Evolutionary conservation across 2,797 vertebrate species (phyloP), one percentile per base, ranked within the genome.

Genomic region (Cuculus canorus): DNA sequence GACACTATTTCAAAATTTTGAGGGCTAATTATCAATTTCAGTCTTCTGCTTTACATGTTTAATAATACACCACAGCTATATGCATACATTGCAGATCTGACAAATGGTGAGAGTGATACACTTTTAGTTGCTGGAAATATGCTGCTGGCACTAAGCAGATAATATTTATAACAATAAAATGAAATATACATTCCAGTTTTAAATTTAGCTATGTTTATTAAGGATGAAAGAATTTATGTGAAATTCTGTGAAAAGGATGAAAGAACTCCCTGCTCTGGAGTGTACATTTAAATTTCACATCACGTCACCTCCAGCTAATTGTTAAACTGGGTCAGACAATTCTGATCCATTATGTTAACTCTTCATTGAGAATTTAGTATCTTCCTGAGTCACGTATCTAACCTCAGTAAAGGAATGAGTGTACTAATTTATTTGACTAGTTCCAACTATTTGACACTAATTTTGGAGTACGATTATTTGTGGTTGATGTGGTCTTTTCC

Each of bases 261-360:
- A 96, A 94, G 82, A 53, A 91, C 48, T 91, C 88, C 17, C 72
- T 91, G 56, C 63, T 90, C 59, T 82, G 32, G 56, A 88, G n/a
- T 32, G 39, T 88, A 80, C 27, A 70, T 91, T 94, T 93, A 91
- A 94, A 96, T 97, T 96, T 86, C 90, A 86, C 64, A 82, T 82
- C 73, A 90, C 0, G 3, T 69, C 66, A 93, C 87, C 68, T 91
- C 64, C 60, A 96, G 82, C 73, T 96, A 93, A 96, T 93, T 97
- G 80, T 93, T 95, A 96, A 97, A 97, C 80, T 95, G 85, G 87
- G 95, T 96, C 94, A 96, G 87, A 91, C 60, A 73, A 92, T 92
- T 93, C 66, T 64, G 91, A 93, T 94, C 88, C 82, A 91, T 92
- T 92, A 83, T 64, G 41, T 95, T 92, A 95, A 92, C 77, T 90